Evolutionary conservation across 1,140 invertebrate genomes (phyloP), one percentile per base, ranked within the genome.

Genomic region (Drosophila mojavensis): DNA sequence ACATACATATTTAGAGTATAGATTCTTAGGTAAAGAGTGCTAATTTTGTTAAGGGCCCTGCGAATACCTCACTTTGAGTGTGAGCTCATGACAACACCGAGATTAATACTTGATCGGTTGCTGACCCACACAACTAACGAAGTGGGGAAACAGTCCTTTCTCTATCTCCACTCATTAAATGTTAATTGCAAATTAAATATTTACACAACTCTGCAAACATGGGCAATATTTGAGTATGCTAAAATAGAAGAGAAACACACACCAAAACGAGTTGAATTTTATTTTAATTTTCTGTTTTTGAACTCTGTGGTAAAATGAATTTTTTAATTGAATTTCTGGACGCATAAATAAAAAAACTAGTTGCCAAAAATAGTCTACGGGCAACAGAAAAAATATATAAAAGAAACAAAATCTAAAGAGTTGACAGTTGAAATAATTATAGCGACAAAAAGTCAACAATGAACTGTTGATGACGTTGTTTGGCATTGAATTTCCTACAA

Each of bases 371-470:
- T 20, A 54, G 50, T 54, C 50, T 33, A 47, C 26, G n/a, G 41
- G 48, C n/a, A 53, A 39, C 51, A 43, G 17, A 47, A 47, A 9
- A 17, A 60, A 56, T 33, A 76, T 62, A 63, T 58, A 17, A 60
- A 76, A 71, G 60, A 51, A 70, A 36, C 28, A 70, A 59, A 28
- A 62, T 33, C 15, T 10, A 47, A 58, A 63, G 71, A 79, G 70
- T 78, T 89, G 84, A 90, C 84, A 84, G 75, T 83, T 89, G 60
- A 81, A 62, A 79, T 76, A 75, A 69, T 68, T 74, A 81, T 80
- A 75, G 77, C 81, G 53, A 78, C 69, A 82, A 82, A 80, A 41
- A 39, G 47, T 54, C 56, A 56, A 71, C 73, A 64, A 76, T 54
- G 61, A 60, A 56, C 84, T 50, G 75, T 81, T 15, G 78, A 88